These are phyloP conservation scores for Acrobasis consociella DNA, from an alignment of 2,888 invertebrate species.

Conservation along the genomic window DNA sequence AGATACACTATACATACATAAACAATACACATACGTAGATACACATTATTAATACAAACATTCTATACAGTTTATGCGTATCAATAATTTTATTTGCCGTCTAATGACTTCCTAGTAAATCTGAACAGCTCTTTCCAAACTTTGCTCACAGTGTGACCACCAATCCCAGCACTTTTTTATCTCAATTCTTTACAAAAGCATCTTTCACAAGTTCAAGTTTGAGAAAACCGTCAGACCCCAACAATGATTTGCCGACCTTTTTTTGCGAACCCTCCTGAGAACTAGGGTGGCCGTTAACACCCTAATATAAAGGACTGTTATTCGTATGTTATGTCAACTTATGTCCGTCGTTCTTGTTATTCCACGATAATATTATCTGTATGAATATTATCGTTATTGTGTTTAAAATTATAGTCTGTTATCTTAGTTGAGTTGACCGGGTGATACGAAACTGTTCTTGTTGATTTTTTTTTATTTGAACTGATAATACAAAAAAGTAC, in stretches of 20 bases:
- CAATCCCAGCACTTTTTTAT: background rate
- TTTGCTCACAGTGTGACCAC: background rate
- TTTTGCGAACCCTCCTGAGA: background rate
- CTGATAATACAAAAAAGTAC: background rate
- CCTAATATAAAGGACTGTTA: background rate
- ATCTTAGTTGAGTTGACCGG: background rate
- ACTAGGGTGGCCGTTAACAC: background rate
- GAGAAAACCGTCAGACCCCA: background rate
- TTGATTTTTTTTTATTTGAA: background rate
- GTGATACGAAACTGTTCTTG: background rate
- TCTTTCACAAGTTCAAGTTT: background rate
- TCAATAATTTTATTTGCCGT: too few species aligned
- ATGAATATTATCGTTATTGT: background rate
- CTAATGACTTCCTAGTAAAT: background rate
- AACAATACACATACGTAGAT: too few species aligned
- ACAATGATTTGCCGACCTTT: background rate
- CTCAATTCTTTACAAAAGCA: background rate
- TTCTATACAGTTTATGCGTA: too few species aligned
- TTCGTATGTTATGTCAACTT: background rate
- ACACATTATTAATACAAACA: too few species aligned
- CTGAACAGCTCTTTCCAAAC: background rate
- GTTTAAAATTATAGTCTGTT: background rate
- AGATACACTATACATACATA: too few species aligned
- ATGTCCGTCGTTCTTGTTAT: background rate
- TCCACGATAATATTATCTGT: background rate